phyloP scores from a whole-genome alignment of 2,113 vertebrate species.

The Lophius piscatorius region DNA sequence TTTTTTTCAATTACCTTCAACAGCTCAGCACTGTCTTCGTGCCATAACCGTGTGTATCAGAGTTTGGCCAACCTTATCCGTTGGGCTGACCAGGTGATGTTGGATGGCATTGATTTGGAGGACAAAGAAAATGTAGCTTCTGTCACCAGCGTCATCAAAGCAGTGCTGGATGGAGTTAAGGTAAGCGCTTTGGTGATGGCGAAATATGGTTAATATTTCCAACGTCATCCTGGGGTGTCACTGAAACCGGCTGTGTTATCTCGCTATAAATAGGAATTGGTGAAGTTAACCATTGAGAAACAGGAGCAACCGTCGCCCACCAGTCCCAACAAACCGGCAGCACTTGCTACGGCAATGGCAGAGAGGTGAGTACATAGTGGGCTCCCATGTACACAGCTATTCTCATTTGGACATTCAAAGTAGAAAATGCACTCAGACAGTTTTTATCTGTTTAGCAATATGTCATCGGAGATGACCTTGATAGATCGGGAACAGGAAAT shows the following conservation, averaged over 20 bases:
- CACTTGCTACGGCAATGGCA: constrained; percentile 79
- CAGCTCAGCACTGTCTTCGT: constrained; percentile 94
- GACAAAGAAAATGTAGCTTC: constrained; percentile 93
- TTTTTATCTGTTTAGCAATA: constrained; percentile 61
- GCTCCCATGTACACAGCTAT: not conserved
- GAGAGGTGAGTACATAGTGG: constrained; percentile 82
- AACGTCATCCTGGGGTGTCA: not conserved
- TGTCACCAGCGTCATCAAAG: constrained; percentile 94
- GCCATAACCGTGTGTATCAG: constrained; percentile 95
- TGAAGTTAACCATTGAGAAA: constrained; percentile 95
- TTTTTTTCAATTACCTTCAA: not conserved
- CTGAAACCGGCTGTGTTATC: not conserved
- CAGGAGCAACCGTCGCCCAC: constrained; percentile 95
- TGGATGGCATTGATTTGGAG: constrained; percentile 93
- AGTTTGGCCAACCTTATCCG: constrained; percentile 96
- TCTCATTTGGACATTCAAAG: not conserved
- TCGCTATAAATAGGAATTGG: constrained; percentile 85
- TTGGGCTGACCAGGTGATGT: constrained; percentile 98
- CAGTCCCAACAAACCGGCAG: constrained; percentile 88
- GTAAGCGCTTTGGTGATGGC: constrained; percentile 61
- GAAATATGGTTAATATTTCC: not conserved
- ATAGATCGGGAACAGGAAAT: constrained; percentile 90
- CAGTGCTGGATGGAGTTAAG: constrained; percentile 98
- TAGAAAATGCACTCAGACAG: constrained; percentile 8
- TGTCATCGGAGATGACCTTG: constrained; percentile 84